Evolutionary conservation across 2,797 vertebrate species (phyloP).

Genomic region (Hypotaenidia okinawae): DNA sequence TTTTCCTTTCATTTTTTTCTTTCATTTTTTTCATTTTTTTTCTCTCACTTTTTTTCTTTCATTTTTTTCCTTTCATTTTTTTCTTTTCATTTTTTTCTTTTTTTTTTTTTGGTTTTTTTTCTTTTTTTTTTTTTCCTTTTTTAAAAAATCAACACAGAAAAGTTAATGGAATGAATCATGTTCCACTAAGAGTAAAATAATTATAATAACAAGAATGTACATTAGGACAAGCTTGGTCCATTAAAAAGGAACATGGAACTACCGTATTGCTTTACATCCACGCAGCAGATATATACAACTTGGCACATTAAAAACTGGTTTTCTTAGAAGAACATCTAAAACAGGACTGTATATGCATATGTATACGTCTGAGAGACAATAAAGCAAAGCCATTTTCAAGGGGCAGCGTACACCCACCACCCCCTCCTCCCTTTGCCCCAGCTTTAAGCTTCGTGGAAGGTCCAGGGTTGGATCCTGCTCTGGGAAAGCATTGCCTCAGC

Average conservation of each 20-base stretch:
- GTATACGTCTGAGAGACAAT: conserved; percentile 72
- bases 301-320: conserved; percentile 83
- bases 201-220: conserved; percentile 77
- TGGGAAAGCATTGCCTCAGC: neutral
- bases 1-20: neutral
- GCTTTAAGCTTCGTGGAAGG: no score
- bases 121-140: neutral
- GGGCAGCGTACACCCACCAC: conserved; percentile 48
- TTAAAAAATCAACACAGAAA: conserved; percentile 77
- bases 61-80: no score
- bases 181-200: conserved; percentile 74
- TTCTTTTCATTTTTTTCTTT: no score
- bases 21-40: no score
- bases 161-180: conserved; percentile 78
- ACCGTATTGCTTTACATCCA: conserved; percentile 84
- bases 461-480: no score
- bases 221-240: conserved; percentile 80
- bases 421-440: conserved; percentile 13
- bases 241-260: conserved; percentile 74
- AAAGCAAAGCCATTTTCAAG: conserved; percentile 75
- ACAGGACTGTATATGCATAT: conserved; percentile 76
- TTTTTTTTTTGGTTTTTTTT: no score
- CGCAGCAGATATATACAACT: conserved; percentile 80
- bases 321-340: conserved; percentile 80
- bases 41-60: no score